Evolutionary conservation across 2,797 vertebrate genomes (phyloP), one percentile per base, ranked within the genome.

Genomic region (Pseudomugil gertrudae): DNA sequence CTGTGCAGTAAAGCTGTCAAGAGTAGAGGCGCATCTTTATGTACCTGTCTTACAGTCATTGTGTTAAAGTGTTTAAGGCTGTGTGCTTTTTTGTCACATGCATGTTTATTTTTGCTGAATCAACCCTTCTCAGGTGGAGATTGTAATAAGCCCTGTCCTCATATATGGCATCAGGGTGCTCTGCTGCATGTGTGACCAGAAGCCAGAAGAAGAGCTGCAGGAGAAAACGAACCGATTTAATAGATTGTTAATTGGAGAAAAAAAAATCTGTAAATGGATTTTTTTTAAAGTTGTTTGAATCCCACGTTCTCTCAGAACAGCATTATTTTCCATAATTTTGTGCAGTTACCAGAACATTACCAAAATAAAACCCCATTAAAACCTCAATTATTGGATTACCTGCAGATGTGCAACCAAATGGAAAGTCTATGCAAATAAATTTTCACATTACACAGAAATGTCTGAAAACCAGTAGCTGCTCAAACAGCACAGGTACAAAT

Each of bases 1-100:
- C 45, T 58, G 62, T 72, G 27, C 26, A 15, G 26, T 69, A 21
- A 80, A 66, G 47, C 76, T 73, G 74, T 80, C 67, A 61, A n/a
- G 57, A 64, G 69, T 33, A 38, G 56, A 53, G 43, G 57, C 13
- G 51, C 56, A 17, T 64, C 33, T 57, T 57, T 45, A 72, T 76
- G 62, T 35, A 35, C 40, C 57, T 7, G 62, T 47, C 59, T 33
- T 14, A 51, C 43, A 24, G 51, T 54, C 8, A 9, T 50, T 6
- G 33, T 47, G 47, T 36, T 19, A 21, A 11, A n/a, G 8, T 19
- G 45, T 38, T 61, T 47, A 14, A 36, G 48, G 52, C 33, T 58
- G 54, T 56, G 57, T 6, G n/a, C 10, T 21, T 45, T 62, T 58
- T 59, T 72, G 61, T 67, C 54, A 33, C 29, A 10, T 76, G 74